Conservation (phyloP, 2,888 invertebrate species). For the Liposcelis brunnea region DNA sequence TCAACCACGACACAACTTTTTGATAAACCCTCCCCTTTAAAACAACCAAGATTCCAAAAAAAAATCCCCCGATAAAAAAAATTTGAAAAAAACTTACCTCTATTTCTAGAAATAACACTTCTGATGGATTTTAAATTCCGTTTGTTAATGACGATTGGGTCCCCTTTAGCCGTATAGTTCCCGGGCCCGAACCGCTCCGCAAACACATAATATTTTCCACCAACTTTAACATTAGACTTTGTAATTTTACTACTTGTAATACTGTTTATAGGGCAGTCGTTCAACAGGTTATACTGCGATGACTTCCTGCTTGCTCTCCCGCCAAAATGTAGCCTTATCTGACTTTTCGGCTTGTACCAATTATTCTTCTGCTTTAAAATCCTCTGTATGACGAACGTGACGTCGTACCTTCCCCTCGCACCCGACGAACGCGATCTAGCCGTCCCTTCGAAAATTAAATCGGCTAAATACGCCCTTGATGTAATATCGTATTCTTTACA, state of each 20-base stretch:
- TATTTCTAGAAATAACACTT: conserved; percentile 21
- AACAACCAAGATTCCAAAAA: no score
- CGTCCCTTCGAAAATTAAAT: conserved; percentile 47
- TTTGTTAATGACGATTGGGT: conserved; percentile 29
- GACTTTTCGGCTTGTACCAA: conserved; percentile 16
- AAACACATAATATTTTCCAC: conserved; percentile 41
- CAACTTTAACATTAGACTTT: conserved; percentile 36
- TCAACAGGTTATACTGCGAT: conserved; percentile 18
- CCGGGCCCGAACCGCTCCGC: conserved; percentile 37
- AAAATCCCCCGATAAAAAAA: no score
- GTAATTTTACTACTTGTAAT: conserved; percentile 25
- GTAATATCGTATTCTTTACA: conserved; percentile 31
- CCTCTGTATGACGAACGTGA: conserved; percentile 44
- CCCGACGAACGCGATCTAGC: conserved; percentile 43
- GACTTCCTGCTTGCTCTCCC: conserved; percentile 22
- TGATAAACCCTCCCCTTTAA: no score
- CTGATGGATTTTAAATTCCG: conserved; percentile 21
- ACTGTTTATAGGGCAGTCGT: conserved; percentile 12
- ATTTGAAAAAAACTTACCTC: conserved; percentile 19
- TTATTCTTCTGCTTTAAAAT: conserved; percentile 38
- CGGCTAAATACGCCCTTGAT: conserved; percentile 43
- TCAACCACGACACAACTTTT: no score
- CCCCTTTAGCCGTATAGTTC: conserved; percentile 37
- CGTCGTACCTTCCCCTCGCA: conserved; percentile 38
- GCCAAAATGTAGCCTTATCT: conserved; percentile 34